A percentile compares a stretch with the other conserved stretches of the same genome.
Evolutionary conservation across 37 sponge, comb jelly and placozoan genomes (phyloP).

Genomic region (Eunapius fragilis): DNA sequence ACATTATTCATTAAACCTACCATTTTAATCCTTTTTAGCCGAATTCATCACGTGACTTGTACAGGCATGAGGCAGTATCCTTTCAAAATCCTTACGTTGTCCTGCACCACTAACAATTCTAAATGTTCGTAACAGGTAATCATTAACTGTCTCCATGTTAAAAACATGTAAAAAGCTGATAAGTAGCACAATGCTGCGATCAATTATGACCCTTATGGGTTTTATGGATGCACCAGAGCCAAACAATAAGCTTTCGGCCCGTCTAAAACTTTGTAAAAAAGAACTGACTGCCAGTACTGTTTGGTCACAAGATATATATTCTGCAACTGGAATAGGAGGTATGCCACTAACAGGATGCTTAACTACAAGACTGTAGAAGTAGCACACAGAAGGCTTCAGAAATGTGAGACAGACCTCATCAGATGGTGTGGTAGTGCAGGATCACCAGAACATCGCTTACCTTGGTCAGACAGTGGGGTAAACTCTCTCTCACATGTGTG

Average conservation of each 20-base stretch:
- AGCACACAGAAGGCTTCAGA: too few species aligned
- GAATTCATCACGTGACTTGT: slow-evolving; percentile 4
- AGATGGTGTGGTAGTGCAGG: too few species aligned
- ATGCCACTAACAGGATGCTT: background rate
- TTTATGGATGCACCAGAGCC: background rate
- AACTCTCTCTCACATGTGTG: too few species aligned
- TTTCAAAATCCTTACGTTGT: background rate
- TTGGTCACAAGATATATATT: background rate
- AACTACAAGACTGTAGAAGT: too few species aligned
- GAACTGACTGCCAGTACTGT: background rate
- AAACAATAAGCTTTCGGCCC: background rate
- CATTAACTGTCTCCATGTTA: background rate
- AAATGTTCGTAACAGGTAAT: background rate
- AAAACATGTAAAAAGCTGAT: background rate
- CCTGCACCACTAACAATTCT: background rate
- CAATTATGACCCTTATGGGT: background rate
- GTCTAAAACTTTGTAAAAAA: background rate
- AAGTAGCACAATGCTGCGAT: background rate
- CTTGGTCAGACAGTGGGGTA: too few species aligned
- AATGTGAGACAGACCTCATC: too few species aligned
- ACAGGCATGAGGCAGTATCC: background rate
- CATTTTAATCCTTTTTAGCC: background rate
- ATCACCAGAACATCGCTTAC: too few species aligned
- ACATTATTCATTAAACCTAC: background rate
- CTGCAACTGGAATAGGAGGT: background rate